A percentile compares a stretch with the other conserved stretches of the same genome.
Evolutionary conservation across 2,888 invertebrate species (phyloP).

Genomic region (Hoplodrina ambigua): DNA sequence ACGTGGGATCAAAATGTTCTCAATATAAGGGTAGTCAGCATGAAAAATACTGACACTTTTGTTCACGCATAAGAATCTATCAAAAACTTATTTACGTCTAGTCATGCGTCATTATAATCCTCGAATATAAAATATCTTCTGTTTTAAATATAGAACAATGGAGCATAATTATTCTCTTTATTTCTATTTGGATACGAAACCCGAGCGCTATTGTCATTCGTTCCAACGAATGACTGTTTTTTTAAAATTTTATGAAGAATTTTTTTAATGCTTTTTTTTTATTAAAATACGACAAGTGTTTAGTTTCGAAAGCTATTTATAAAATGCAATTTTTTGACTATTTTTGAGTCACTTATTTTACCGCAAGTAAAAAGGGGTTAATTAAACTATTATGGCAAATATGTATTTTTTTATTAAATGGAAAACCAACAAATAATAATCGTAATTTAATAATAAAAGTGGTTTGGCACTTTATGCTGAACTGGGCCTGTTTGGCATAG

Average conservation of each 20-base stretch:
- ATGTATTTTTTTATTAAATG: too few relatives aligned
- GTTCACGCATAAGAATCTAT: neutral
- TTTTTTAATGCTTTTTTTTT: slow-evolving; percentile 5
- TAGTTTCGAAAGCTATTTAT: neutral
- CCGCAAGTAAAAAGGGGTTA: neutral
- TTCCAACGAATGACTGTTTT: slow-evolving; percentile 30
- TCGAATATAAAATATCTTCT: neutral
- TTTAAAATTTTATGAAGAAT: slow-evolving; percentile 29
- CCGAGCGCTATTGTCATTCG: slow-evolving; percentile 34
- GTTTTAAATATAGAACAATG: slow-evolving; percentile 34
- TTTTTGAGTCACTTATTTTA: neutral
- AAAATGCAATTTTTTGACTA: neutral
- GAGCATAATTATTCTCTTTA: slow-evolving; percentile 31
- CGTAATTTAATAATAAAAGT: too few relatives aligned
- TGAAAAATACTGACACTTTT: neutral
- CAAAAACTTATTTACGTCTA: neutral
- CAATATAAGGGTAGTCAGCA: neutral
- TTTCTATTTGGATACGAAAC: slow-evolving; percentile 34
- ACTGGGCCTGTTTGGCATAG: too few relatives aligned
- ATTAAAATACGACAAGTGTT: slow-evolving; percentile 15
- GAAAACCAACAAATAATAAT: too few relatives aligned
- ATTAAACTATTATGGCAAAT: neutral
- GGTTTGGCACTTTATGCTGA: too few relatives aligned
- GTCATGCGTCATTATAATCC: slow-evolving; percentile 10
- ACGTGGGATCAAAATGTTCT: neutral